Conservation (phyloP, 2,797 vertebrate species). For the Sorex maritimensis region DNA sequence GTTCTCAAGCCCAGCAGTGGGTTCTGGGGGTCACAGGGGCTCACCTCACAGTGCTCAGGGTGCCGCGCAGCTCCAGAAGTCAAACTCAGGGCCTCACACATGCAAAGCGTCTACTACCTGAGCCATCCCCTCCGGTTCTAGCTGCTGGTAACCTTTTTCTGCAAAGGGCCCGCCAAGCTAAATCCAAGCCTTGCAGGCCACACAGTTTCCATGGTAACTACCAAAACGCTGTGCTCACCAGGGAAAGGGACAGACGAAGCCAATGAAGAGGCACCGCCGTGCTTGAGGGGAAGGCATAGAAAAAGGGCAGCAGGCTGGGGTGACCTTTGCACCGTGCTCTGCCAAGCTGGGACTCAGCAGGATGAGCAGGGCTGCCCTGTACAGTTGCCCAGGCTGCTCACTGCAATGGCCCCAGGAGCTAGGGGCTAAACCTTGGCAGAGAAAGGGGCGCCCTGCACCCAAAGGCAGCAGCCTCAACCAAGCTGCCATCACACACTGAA, state of each 20-base stretch:
- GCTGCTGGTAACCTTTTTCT: background rate
- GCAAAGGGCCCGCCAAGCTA: background rate
- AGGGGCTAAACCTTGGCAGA: background rate
- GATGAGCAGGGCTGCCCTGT: background rate
- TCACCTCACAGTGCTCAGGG: too few species aligned
- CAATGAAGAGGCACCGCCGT: background rate
- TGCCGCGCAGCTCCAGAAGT: too few species aligned
- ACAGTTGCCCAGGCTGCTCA: background rate
- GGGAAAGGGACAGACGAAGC: background rate
- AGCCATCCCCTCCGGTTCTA: too few species aligned
- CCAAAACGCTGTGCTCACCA: background rate
- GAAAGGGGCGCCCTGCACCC: background rate
- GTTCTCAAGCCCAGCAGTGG: too few species aligned
- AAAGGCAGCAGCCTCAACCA: background rate
- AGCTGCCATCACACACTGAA: background rate
- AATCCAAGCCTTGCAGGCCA: background rate
- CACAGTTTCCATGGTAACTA: accelerated
- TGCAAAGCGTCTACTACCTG: too few species aligned
- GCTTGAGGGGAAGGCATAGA: background rate
- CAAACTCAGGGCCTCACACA: too few species aligned
- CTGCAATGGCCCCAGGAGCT: background rate
- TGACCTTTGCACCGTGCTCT: background rate
- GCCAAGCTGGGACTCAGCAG: background rate
- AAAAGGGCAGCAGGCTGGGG: background rate
- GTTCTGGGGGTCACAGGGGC: too few species aligned